Percentiles rank a stretch among this genome's conserved stretches.
phyloP scores from a whole-genome alignment of 2,888 invertebrate genomes.

The Acanthosepion lycidas region DNA sequence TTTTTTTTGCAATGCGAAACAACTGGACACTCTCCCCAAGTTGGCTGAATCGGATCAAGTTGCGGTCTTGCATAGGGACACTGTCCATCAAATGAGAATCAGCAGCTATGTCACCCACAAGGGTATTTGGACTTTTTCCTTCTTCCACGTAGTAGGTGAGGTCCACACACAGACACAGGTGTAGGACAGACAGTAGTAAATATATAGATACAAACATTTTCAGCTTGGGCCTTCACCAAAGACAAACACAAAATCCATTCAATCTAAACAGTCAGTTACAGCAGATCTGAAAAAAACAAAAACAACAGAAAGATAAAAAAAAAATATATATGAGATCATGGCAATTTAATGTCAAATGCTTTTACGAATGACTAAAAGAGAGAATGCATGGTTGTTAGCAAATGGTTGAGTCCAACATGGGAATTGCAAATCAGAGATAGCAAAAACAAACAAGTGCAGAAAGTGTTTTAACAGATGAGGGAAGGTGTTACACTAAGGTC shows the following conservation, averaged over 20 bases:
- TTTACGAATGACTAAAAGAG: too few species aligned
- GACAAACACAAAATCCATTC: conserved; percentile 33
- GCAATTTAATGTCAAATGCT: neutral
- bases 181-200: neutral
- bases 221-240: conserved; percentile 33
- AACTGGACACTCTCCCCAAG: conserved; percentile 18
- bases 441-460: too few species aligned
- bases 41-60: conserved; percentile 37
- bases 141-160: conserved; percentile 37
- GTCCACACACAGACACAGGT: neutral
- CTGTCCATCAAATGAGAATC: conserved; percentile 41
- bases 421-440: too few species aligned
- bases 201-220: conserved; percentile 40
- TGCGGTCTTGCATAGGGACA: neutral
- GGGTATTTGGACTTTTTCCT: conserved; percentile 41
- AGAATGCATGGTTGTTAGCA: too few species aligned
- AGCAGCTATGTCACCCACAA: conserved; percentile 40
- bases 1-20: conserved; percentile 34
- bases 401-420: too few species aligned
- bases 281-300: neutral
- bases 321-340: neutral
- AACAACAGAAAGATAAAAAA: neutral
- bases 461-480: too few species aligned
- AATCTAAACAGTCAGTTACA: neutral
- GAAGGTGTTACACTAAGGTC: too few species aligned